phyloP scores from a whole-genome alignment of 2,113 vertebrate species.

The Chinchilla lanigera region DNA sequence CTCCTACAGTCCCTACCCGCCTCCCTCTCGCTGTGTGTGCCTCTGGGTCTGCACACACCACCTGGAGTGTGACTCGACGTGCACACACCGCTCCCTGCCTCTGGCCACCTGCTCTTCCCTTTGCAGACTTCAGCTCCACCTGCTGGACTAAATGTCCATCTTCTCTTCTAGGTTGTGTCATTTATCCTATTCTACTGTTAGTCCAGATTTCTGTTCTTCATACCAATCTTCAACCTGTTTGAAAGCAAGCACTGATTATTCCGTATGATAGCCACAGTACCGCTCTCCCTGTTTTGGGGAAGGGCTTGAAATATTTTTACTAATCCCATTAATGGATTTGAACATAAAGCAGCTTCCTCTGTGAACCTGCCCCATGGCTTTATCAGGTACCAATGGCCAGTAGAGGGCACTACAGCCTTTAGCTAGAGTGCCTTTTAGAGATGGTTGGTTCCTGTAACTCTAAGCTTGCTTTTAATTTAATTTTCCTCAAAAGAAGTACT shows the following conservation, averaged over 20 bases:
- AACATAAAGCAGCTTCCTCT: neutral
- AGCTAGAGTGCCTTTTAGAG: neutral
- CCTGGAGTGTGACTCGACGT: neutral
- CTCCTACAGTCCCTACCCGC: neutral
- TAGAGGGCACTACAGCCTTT: conserved; percentile 84
- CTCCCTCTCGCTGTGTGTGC: neutral
- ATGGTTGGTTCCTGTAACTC: neutral
- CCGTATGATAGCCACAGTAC: neutral
- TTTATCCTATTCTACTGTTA: neutral
- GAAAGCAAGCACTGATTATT: neutral
- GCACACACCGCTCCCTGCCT: neutral
- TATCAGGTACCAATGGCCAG: conserved; percentile 50
- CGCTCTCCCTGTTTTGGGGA: neutral
- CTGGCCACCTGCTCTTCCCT: neutral
- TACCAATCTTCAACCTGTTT: neutral
- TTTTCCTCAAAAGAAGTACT: neutral
- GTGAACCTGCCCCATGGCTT: neutral
- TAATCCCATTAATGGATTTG: neutral
- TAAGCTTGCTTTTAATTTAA: neutral
- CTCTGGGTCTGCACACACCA: neutral
- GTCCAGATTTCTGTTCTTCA: neutral
- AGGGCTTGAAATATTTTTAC: neutral
- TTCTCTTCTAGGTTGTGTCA: neutral
- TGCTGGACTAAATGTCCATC: too few species aligned
- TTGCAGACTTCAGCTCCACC: neutral